These are phyloP conservation scores for Hylaeus anthracinus DNA, from an alignment of 1,140 invertebrate species.

Conservation along the genomic window DNA sequence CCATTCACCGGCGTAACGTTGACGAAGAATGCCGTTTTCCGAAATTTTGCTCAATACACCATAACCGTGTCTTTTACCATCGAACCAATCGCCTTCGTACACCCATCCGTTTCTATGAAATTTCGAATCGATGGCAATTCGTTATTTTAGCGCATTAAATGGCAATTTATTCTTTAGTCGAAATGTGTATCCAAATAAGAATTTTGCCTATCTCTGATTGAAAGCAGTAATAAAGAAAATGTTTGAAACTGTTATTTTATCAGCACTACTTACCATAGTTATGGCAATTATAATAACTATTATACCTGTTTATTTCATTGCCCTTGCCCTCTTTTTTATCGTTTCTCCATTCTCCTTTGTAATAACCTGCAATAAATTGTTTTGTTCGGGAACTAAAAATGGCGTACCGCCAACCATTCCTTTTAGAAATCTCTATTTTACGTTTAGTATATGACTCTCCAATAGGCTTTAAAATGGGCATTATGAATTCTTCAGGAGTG, in stretches of 20 bases:
- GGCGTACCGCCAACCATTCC: conserved; percentile 80
- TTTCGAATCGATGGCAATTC: conserved; percentile 20
- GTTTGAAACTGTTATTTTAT: conserved; percentile 8
- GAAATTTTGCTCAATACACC: conserved; percentile 65
- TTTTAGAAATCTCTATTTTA: conserved; percentile 44
- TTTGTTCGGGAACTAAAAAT: conserved; percentile 78
- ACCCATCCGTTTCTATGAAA: conserved; percentile 71
- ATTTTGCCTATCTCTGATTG: background rate
- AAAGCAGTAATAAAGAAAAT: conserved; percentile 19
- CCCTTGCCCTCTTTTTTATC: conserved; percentile 81
- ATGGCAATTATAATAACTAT: background rate
- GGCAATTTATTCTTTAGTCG: background rate
- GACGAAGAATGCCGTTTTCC: conserved; percentile 27
- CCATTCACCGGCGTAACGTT: conserved; percentile 80
- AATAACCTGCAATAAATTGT: conserved; percentile 73
- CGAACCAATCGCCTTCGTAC: conserved; percentile 81
- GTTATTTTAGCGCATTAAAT: background rate
- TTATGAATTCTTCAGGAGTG: conserved; percentile 16
- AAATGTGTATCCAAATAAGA: background rate
- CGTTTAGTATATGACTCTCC: conserved; percentile 20
- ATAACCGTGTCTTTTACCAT: conserved; percentile 74
- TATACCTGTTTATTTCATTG: conserved; percentile 44
- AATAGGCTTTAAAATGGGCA: conserved; percentile 47
- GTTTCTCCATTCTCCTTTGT: conserved; percentile 82
- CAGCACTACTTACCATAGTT: background rate